phyloP scores from a whole-genome alignment of 92 coral and sea anemone species.

The Galaxea fascicularis region DNA sequence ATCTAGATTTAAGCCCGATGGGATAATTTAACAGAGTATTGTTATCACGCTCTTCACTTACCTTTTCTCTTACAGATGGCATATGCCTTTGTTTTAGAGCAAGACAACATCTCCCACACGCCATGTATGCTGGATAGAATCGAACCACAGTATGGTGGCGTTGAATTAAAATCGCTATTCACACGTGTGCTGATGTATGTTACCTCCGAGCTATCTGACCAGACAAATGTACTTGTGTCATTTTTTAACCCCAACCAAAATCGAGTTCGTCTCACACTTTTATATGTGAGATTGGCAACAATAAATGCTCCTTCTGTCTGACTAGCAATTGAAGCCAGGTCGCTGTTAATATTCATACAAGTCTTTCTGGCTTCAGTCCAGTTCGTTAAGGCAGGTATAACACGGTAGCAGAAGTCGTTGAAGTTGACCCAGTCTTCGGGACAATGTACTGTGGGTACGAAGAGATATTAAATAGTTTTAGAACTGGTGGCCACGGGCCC shows the following conservation, averaged over 20 bases:
- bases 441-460: not conserved
- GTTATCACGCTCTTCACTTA: not conserved
- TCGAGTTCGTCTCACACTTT: not conserved
- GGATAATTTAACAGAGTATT: too few relatives aligned
- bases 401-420: not conserved
- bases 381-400: not conserved
- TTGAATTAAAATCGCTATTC: not conserved
- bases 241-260: not conserved
- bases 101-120: not conserved
- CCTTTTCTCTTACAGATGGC: slow-evolving; percentile 16
- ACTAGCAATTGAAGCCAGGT: slow-evolving; percentile 2
- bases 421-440: not conserved
- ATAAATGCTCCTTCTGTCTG: not conserved
- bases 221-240: not conserved
- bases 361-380: not conserved
- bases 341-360: slow-evolving; percentile 18
- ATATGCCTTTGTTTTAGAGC: not conserved
- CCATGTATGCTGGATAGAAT: not conserved
- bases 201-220: not conserved
- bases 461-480: too few relatives aligned
- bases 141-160: not conserved
- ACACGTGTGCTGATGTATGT: not conserved
- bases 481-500: too few relatives aligned
- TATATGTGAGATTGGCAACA: too few relatives aligned
- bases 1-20: too few relatives aligned